Base-by-base conservation (phyloP, 2,888 invertebrate species). In the Heteromyza rotundicornis region DNA sequence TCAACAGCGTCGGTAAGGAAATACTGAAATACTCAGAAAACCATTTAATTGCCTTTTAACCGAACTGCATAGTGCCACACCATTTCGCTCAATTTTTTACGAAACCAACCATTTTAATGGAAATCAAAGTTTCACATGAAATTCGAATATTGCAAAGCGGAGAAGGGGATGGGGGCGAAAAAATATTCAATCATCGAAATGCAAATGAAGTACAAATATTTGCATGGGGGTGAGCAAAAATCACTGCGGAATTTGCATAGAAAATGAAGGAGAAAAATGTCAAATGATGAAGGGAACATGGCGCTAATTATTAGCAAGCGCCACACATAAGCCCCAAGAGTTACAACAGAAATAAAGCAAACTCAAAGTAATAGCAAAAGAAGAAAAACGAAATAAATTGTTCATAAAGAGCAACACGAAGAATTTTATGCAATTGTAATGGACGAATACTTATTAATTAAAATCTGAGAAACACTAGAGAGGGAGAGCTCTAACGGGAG, bases 151-250 rank as follows among this genome's bases (percentile, higher is more conserved):
- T 40, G 40, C 27, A 27, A 40, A 40, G n/a, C n/a, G 10, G n/a
- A 40, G n/a, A 8, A 40, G n/a, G 3, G 14, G 40, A n/a, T 40
- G 14, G 14, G 14, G 40, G 3, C 5, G 14, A 40, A 40, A 72
- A 75, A 74, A 75, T 70, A 73, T 72, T 72, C 72, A 76, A 72
- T 72, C 76, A 74, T 74, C 72, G 73, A 75, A 76, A 72, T 76
- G 72, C 72, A 72, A 72, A 72, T 72, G 72, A 76, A 75, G 76
- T 70, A 75, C 75, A 72, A 72, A 76, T 72, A 72, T 72, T 72
- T 72, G 76, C 76, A 76, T 76, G 73, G 75, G 40, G 40, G 14
- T 40, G 3, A 40, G 40, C 10, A n/a, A 40, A n/a, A 40, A 40
- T 14, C 14, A n/a, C n/a, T n/a, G 12, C 40, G 14, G 40, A 40